Conservation (phyloP, 2,797 vertebrate species). For the Diplodus puntazzo region DNA sequence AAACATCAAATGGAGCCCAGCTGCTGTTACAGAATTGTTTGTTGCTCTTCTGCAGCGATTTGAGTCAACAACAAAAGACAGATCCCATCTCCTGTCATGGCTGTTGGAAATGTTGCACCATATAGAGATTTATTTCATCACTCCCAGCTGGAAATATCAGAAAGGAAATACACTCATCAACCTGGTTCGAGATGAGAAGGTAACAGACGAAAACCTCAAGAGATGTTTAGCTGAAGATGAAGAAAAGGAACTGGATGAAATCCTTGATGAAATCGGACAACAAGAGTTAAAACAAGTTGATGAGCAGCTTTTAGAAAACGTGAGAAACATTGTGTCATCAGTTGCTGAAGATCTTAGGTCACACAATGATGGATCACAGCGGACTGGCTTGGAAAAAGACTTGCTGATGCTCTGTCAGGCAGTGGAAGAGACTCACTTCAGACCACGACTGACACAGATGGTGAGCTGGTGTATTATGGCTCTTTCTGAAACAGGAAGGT, state of each 20-base stretch:
- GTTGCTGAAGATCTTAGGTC: rapidly evolving
- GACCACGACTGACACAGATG: constrained; percentile 75
- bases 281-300: constrained; percentile 51
- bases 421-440: no score
- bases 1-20: constrained; percentile 54
- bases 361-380: background rate
- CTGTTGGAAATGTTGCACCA: constrained; percentile 65
- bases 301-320: constrained; percentile 8
- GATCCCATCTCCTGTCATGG: constrained; percentile 38
- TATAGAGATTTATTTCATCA: constrained; percentile 69
- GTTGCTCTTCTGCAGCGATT: constrained; percentile 56
- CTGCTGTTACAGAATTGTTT: constrained; percentile 37
- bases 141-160: constrained; percentile 14
- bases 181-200: background rate
- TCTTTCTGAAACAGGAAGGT: constrained; percentile 60
- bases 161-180: background rate
- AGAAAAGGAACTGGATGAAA: constrained; percentile 62
- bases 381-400: background rate
- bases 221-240: background rate
- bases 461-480: constrained; percentile 79
- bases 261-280: constrained; percentile 65
- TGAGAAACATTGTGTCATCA: constrained; percentile 55
- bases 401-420: constrained; percentile 11
- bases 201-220: constrained; percentile 33
- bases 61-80: constrained; percentile 18